These are phyloP conservation scores for Baccha elongata DNA, from an alignment of 2,888 invertebrate species.

Conservation along the genomic window DNA sequence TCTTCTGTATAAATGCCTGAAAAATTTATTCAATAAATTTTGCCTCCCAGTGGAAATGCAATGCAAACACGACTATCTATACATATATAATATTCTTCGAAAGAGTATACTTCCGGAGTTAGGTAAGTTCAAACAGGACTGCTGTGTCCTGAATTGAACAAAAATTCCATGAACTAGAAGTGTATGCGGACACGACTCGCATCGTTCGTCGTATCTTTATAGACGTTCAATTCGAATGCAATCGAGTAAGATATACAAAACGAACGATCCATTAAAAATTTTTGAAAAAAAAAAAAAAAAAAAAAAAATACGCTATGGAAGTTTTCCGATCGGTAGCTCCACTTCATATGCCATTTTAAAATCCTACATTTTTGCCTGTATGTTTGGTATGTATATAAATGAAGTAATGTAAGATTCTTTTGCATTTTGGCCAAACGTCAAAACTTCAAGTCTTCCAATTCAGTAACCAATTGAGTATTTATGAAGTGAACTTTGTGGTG, in stretches of 20 bases:
- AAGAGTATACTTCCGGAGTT: conserved; percentile 16
- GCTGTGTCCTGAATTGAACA: conserved; percentile 15
- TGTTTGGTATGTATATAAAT: conserved; percentile 1
- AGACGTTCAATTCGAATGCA: conserved; percentile 42
- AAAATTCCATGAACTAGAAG: conserved; percentile 2
- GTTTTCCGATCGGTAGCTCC: neutral
- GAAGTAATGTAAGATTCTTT: conserved; percentile 18
- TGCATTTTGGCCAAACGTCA: conserved; percentile 41
- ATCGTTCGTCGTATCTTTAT: conserved; percentile 4
- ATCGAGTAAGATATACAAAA: conserved; percentile 27
- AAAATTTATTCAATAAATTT: conserved; percentile 72
- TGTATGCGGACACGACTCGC: conserved; percentile 34
- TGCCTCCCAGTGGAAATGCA: conserved; percentile 61
- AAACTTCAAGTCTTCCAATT: conserved; percentile 26
- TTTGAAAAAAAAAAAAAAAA: neutral
- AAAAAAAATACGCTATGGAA: conserved; percentile 27
- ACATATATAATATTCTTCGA: conserved; percentile 64
- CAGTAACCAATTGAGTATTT: conserved; percentile 39
- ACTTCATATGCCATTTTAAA: neutral
- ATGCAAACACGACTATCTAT: conserved; percentile 68
- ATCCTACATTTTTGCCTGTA: neutral
- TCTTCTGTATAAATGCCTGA: conserved; percentile 35
- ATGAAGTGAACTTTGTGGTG: conserved; percentile 27
- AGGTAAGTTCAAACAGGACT: neutral
- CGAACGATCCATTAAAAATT: conserved; percentile 45